Evolutionary conservation across 2,797 vertebrate genomes (phyloP).

Genomic region (Enteromius fasciolatus): DNA sequence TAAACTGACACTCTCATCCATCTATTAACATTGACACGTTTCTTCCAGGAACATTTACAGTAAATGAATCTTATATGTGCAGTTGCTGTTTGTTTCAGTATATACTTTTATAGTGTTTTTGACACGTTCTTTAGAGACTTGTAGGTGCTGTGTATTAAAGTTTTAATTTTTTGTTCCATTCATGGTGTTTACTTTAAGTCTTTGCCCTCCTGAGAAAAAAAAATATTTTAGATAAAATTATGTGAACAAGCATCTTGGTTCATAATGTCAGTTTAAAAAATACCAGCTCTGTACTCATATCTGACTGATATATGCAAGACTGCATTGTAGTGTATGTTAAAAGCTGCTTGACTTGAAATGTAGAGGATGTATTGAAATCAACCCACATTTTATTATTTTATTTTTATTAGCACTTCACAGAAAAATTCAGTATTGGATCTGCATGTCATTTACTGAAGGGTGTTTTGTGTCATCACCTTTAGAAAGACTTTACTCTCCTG

Average conservation of each 20-base stretch:
- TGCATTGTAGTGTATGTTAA: neutral
- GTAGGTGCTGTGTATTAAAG: neutral
- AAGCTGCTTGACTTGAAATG: neutral
- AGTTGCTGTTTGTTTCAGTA: constrained; percentile 5
- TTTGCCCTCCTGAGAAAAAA: neutral
- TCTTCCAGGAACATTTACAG: neutral
- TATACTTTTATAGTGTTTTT: constrained; percentile 6
- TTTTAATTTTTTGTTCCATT: neutral
- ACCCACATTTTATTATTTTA: neutral
- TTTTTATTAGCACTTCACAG: neutral
- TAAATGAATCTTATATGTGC: neutral
- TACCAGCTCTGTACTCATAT: constrained; percentile 18
- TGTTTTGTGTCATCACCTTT: neutral
- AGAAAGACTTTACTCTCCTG: neutral
- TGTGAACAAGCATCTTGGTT: constrained; percentile 8
- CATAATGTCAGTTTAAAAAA: neutral
- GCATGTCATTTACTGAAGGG: neutral
- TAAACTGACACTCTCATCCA: neutral
- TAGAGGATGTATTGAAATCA: constrained; percentile 1
- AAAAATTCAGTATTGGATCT: neutral
- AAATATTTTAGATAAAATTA: neutral
- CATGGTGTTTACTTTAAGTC: neutral
- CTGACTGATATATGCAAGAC: constrained; percentile 13
- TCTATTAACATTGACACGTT: constrained; percentile 13
- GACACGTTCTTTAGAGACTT: neutral